Percentiles rank a stretch among this genome's conserved stretches.
phyloP scores from a whole-genome alignment of 1,140 invertebrate species.

The Drosophila tsacasi region DNA sequence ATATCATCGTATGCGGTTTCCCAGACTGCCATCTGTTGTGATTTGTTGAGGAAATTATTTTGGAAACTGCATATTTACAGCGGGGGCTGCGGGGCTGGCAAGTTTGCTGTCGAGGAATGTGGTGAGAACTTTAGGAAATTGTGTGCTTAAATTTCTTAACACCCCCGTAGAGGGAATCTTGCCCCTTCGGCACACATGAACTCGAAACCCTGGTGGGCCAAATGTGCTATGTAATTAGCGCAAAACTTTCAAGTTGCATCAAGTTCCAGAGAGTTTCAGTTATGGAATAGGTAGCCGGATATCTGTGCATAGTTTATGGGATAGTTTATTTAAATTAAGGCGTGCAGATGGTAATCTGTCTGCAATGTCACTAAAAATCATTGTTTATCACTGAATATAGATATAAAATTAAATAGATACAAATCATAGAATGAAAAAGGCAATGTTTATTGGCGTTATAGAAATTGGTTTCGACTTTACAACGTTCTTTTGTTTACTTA shows the following conservation, averaged over 20 bases:
- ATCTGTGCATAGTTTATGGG: background rate
- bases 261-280: conserved; percentile 22
- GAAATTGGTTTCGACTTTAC: no score
- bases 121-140: conserved; percentile 59
- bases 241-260: conserved; percentile 41
- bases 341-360: background rate
- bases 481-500: background rate
- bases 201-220: conserved; percentile 6
- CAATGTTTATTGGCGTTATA: background rate
- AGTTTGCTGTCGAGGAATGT: conserved; percentile 29
- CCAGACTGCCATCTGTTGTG: background rate
- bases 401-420: background rate
- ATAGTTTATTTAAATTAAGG: background rate
- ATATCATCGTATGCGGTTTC: conserved; percentile 7
- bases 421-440: background rate
- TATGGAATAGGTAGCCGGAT: conserved; percentile 27
- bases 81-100: conserved; percentile 13
- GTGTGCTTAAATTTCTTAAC: conserved; percentile 38
- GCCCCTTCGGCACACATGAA: background rate
- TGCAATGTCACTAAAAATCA: background rate
- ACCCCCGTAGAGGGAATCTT: background rate
- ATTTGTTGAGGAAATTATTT: conserved; percentile 21
- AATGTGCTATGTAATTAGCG: conserved; percentile 65
- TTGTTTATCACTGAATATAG: background rate
- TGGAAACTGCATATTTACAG: conserved; percentile 14